These are phyloP conservation scores for Mystacornis crossleyi DNA, from an alignment of 2,113 vertebrate species.

Conservation along the genomic window DNA sequence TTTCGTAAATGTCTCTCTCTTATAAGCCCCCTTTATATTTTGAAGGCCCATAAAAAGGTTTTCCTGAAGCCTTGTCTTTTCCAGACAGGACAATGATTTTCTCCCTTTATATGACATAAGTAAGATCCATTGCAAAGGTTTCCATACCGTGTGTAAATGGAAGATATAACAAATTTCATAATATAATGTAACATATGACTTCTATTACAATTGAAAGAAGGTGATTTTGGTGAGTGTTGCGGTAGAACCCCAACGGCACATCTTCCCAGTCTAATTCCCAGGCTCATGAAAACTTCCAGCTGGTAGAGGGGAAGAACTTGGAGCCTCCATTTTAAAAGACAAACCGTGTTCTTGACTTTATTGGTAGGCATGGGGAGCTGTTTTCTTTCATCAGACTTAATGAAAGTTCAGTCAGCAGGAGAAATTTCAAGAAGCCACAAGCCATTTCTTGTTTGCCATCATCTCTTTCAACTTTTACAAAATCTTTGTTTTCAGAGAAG, in stretches of 20 bases:
- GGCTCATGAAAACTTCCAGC: not conserved
- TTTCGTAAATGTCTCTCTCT: not conserved
- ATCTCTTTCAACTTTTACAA: slow-evolving; percentile 17
- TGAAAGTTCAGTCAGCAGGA: not conserved
- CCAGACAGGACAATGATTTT: not conserved
- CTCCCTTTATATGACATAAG: not conserved
- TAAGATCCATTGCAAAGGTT: not conserved
- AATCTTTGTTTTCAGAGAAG: slow-evolving; percentile 15
- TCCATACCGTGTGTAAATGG: not conserved
- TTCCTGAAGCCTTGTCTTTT: not conserved
- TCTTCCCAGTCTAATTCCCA: not conserved
- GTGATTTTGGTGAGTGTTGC: not conserved
- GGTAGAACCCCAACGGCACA: not conserved
- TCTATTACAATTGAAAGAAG: not conserved
- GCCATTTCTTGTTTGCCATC: slow-evolving; percentile 23
- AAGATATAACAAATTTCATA: not conserved
- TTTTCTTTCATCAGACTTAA: not conserved
- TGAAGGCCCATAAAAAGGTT: not conserved
- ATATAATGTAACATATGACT: not conserved
- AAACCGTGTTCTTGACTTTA: not conserved
- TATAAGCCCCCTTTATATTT: not conserved
- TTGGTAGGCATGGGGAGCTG: not conserved
- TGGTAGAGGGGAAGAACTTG: not conserved
- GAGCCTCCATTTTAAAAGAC: not conserved
- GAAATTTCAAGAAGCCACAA: slow-evolving; percentile 27